Evolutionary conservation across 2,113 vertebrate genomes (phyloP).

Genomic region (Rutilus rutilus): DNA sequence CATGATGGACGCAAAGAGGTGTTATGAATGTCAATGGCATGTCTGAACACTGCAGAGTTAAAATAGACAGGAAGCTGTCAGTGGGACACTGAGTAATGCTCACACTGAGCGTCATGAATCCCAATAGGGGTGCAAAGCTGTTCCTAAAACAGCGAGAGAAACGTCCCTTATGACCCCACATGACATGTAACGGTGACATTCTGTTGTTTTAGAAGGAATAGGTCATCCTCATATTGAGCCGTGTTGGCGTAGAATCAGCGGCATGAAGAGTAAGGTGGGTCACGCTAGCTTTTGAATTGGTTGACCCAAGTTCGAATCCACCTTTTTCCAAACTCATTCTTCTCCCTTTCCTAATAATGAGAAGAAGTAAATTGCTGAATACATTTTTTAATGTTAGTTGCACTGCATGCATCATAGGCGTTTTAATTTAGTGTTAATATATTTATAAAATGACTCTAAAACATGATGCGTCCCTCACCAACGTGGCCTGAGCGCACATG

Average conservation of each 20-base stretch:
- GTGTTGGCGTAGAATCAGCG: too few relatives aligned
- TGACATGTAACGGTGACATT: neutral
- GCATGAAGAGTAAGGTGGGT: too few relatives aligned
- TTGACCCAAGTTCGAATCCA: too few relatives aligned
- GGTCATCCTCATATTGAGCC: neutral
- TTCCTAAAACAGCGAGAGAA: neutral
- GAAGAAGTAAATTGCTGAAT: too few relatives aligned
- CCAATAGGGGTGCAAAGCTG: neutral
- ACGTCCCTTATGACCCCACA: neutral
- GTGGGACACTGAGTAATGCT: neutral
- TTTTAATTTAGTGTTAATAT: neutral
- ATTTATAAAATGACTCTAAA: neutral
- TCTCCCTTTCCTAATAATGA: too few relatives aligned
- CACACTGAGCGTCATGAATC: neutral
- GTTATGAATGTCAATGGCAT: slow-evolving; percentile 16
- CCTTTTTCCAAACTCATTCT: too few relatives aligned
- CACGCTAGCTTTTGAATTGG: too few relatives aligned
- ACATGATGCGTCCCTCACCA: neutral
- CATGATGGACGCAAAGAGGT: slow-evolving; percentile 14
- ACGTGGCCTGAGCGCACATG: neutral
- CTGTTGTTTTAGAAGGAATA: neutral
- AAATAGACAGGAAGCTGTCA: slow-evolving; percentile 36
- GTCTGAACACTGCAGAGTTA: slow-evolving; percentile 21
- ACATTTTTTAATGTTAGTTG: neutral
- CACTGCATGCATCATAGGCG: neutral